Base-by-base conservation (phyloP, 92 coral and sea anemone genomes). In the Pocillopora meandrina region DNA sequence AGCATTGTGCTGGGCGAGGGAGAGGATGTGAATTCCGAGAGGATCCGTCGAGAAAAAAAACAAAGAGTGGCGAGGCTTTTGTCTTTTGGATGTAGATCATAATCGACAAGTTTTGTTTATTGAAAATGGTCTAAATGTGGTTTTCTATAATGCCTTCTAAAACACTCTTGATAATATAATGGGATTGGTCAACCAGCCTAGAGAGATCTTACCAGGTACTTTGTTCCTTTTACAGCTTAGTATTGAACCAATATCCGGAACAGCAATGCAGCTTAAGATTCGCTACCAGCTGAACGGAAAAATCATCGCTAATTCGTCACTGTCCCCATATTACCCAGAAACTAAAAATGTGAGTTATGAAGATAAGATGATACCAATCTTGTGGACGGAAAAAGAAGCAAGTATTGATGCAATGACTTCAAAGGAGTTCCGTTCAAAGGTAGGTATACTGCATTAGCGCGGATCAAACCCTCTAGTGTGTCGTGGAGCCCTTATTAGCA, bases 201-300 rank as follows among this genome's bases (percentile, higher is more conserved):
- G 52, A 42, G 52, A 42, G 8, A 42, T 42, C 52, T 42, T 42
- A 42, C 52, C 4, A 42, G 52, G 52, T 42, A 3, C 52, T 49
- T 65, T 19, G 34, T 65, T 5, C 65, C 36, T 64, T 21, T 76
- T 62, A 15, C 49, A 96, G 98, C n/a, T 87, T 26, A 98, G 91
- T 65, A 83, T 97, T 19, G 99, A 97, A 66, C 97, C 99, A 1
- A 79, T 94, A 33, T 90, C 94, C 0, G 99, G 99, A 33, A 35
- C 71, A 2, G 88, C 93, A 12, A 83, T 93, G 92, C 85, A 84
- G 6, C 84, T 88, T n/a, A 86, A 86, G 71, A 79, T 87, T 63
- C 92, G 98, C 77, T 15, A 91, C 71, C 99, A 97, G 80, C 13
- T 95, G 61, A 97, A 95, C 84, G 82, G 86, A 34, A 59, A 64